phyloP scores from a whole-genome alignment of 2,797 vertebrate genomes.

The Rachycentron canadum region DNA sequence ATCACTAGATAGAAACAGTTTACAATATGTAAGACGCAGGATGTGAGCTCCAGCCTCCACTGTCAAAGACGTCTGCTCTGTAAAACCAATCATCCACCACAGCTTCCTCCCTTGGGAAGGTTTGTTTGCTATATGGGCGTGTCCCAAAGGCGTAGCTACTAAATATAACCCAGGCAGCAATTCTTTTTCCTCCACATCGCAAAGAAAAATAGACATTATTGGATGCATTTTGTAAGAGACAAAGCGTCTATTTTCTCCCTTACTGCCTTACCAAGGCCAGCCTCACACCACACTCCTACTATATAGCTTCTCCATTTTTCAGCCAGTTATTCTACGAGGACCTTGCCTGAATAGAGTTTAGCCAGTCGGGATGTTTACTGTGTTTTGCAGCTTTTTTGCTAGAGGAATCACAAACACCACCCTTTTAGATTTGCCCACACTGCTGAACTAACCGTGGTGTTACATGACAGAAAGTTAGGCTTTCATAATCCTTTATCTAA shows the following conservation, averaged over 20 bases:
- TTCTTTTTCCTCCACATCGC: not conserved
- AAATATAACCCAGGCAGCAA: not conserved
- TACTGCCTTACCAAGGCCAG: conserved; percentile 20
- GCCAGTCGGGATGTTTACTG: conserved; percentile 37
- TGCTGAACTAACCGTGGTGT: conserved; percentile 53
- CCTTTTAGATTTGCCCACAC: conserved; percentile 61
- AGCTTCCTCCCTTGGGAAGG: not conserved
- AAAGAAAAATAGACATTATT: conserved; percentile 13
- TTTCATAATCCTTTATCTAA: conserved; percentile 77
- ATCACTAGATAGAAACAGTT: not conserved
- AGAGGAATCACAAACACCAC: conserved; percentile 39
- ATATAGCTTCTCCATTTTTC: conserved; percentile 20
- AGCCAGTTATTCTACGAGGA: conserved; percentile 20
- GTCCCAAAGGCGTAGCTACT: not conserved
- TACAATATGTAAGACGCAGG: not conserved
- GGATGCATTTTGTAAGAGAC: not conserved
- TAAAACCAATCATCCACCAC: not conserved
- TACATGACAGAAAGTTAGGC: conserved; percentile 73
- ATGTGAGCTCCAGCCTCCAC: conserved; percentile 1
- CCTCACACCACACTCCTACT: conserved; percentile 17
- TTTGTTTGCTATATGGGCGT: not conserved
- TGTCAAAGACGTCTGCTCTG: not conserved
- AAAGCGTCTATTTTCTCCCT: not conserved
- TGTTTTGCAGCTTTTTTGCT: conserved; percentile 26
- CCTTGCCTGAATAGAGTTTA: conserved; percentile 33